Conservation (phyloP, 2,113 vertebrate species). For the Emydura subglobosa region DNA sequence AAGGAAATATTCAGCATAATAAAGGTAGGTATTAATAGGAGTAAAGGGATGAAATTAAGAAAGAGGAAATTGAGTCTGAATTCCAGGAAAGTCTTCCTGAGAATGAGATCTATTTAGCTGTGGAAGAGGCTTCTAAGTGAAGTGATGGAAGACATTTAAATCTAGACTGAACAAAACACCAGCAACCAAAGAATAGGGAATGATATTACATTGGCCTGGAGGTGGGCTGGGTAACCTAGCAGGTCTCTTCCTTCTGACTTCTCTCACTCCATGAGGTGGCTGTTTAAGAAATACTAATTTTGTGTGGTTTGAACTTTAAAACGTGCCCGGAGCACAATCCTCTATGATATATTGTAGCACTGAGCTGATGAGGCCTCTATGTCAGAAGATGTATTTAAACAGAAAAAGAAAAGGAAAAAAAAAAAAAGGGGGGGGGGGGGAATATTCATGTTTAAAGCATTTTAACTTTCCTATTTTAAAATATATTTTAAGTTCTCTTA, state of each 20-base stretch:
- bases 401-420: too few relatives aligned
- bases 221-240: neutral
- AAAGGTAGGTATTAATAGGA: neutral
- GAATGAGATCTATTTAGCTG: neutral
- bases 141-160: neutral
- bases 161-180: neutral
- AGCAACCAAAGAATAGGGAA: neutral
- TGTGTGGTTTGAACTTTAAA: neutral
- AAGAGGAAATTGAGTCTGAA: fast-evolving
- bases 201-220: neutral
- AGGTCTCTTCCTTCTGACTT: neutral
- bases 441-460: neutral
- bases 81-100: neutral
- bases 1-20: neutral
- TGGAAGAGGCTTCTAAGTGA: neutral
- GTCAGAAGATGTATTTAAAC: neutral
- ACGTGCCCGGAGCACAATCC: neutral
- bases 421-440: neutral
- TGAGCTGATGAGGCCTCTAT: neutral
- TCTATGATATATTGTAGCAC: neutral
- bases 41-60: neutral
- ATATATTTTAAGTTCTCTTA: conserved; percentile 8
- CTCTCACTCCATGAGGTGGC: neutral
- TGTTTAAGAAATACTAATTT: neutral
- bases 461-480: neutral